These are phyloP conservation scores for Bambusicola thoracicus DNA, from an alignment of 2,113 vertebrate genomes.

Conservation along the genomic window DNA sequence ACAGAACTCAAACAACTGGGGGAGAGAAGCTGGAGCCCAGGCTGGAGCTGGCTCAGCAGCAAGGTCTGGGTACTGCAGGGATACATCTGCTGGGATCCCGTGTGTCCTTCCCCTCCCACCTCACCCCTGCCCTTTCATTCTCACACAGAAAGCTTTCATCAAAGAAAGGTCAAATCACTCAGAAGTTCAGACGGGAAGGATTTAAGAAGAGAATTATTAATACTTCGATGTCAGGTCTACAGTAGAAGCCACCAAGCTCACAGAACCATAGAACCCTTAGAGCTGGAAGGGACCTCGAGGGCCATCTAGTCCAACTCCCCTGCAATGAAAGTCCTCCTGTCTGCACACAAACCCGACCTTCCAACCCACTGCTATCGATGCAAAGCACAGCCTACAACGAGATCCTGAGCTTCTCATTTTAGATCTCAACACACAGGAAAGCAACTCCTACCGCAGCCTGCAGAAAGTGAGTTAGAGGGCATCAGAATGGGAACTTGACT, in stretches of 20 bases:
- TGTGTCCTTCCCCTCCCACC: neutral
- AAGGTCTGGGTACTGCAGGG: rapidly evolving
- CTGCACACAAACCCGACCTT: neutral
- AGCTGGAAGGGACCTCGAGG: no score
- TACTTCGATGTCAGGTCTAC: neutral
- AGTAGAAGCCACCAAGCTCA: neutral
- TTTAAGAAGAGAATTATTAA: neutral
- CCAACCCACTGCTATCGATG: neutral
- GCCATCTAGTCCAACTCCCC: no score
- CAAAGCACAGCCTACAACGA: neutral
- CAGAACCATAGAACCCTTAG: no score
- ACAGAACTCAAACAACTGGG: neutral
- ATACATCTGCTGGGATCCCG: neutral
- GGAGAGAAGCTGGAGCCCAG: neutral
- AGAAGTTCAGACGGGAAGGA: conserved; percentile 7
- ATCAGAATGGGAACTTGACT: neutral
- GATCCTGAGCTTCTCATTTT: neutral
- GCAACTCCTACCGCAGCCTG: rapidly evolving
- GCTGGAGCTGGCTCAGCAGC: neutral
- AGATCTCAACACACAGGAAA: neutral
- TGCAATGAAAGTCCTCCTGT: neutral
- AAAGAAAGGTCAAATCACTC: conserved; percentile 50
- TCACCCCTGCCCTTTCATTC: conserved; percentile 23
- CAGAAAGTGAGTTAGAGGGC: neutral
- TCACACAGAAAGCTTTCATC: conserved; percentile 46